Base-by-base conservation (phyloP, 1,140 invertebrate species). In the Sminthurinus signatus region DNA sequence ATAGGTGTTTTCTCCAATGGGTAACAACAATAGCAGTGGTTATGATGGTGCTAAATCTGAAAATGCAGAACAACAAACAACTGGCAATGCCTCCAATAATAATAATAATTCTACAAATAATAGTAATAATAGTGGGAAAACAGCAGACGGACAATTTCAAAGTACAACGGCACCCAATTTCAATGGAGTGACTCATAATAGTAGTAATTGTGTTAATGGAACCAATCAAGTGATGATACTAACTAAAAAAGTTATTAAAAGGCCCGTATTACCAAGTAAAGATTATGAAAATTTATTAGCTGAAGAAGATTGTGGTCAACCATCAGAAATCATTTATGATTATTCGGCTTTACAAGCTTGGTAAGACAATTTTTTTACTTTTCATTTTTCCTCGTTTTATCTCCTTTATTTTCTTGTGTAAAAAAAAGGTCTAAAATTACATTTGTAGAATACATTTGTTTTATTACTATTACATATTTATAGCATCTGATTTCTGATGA, bases 251-350 rank as follows among this genome's bases (percentile, higher is more conserved):
- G 55, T 48, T 29, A 75, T 86, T 60, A 87, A 87, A 73, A 79
- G 87, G 70, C 91, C 91, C 5, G 75, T 84, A 48, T 78, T 93
- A 43, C 82, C 81, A 17, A 82, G 83, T 0, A 84, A 84, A 73
- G 86, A 88, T 70, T 84, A 87, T 55, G 86, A 89, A 70, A 82
- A 84, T 60, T 83, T 84, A 68, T 80, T 88, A 1, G 76, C 85
- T 0, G 79, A 80, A 31, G 88, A 91, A 67, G 32, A 44, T 42
- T 88, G 89, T 73, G 87, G 89, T 74, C 85, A 88, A 70, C 84
- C 86, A 52, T 82, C 89, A 52, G 84, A 88, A 63, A 83, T 89
- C 76, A 81, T 96, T 1, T 95, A 95, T 75, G 89, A 95, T 76
- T 93, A 93, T 79, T 83, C 87, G 54, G 84, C 84, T 60, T 81